A percentile compares a stretch with the other conserved stretches of the same genome.
These are phyloP conservation scores for Drosophila subpulchrella DNA, from an alignment of 1,140 invertebrate genomes.

Conservation along the genomic window DNA sequence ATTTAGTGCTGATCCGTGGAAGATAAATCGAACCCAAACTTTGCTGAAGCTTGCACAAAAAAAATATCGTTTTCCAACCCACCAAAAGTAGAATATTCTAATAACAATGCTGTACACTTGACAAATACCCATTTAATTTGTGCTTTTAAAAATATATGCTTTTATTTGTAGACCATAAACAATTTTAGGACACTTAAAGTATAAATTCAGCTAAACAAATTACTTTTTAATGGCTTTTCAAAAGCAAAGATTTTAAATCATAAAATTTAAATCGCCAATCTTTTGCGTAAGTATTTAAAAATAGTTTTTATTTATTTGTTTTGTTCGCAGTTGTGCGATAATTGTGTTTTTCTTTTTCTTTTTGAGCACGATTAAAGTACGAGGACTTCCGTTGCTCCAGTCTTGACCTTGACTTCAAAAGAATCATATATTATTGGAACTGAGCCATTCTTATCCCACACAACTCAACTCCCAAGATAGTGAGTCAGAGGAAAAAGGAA, in stretches of 20 bases:
- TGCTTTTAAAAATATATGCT: background rate
- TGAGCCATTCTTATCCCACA: background rate
- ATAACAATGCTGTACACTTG: background rate
- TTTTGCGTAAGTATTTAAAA: background rate
- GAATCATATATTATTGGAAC: background rate
- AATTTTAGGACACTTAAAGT: background rate
- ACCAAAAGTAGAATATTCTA: background rate
- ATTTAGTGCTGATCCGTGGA: constrained; percentile 6
- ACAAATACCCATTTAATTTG: background rate
- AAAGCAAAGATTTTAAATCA: background rate
- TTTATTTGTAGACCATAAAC: constrained; percentile 3
- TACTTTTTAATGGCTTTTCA: background rate
- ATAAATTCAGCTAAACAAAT: constrained; percentile 4
- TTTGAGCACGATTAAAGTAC: background rate
- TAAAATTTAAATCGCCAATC: background rate
- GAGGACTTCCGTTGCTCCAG: constrained; percentile 3
- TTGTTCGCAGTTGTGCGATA: background rate
- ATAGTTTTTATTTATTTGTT: background rate
- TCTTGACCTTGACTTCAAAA: constrained; percentile 27
- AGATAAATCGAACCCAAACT: constrained; percentile 18
- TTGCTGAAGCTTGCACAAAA: constrained; percentile 2
- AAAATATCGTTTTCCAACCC: background rate
- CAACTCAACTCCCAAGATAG: background rate
- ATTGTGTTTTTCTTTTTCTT: no score
- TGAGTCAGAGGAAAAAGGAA: constrained; percentile 18